Base-by-base conservation (phyloP, 2,888 invertebrate genomes). In the Philereme vetulata region DNA sequence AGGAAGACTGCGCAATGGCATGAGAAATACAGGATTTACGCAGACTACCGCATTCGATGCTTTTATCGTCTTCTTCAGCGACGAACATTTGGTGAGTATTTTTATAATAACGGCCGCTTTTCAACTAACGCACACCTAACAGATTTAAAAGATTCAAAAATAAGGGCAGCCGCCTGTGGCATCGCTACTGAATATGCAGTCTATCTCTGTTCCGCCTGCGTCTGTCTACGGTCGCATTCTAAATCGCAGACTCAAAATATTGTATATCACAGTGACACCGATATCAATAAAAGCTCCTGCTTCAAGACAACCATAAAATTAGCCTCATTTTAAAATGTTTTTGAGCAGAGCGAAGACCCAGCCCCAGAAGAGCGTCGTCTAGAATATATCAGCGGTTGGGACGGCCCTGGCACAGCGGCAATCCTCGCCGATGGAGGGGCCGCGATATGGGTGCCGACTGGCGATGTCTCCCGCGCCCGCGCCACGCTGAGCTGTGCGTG, bases 361-460 rank as follows among this genome's bases (percentile, higher is more conserved):
- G 94, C 96, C 0, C 91, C 93, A 0, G 94, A 94, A 54, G 97
- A 98, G 78, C 94, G 95, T 77, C 93, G 97, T 9, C 85, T 96
- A 58, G 93, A 95, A 73, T 97, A 94, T 85, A 93, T 98, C 53
- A 96, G 96, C 35, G 97, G 97, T 0, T 97, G 97, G 89, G 94
- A 95, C 43, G 97, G 98, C 0, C 94, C 94, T 7, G 97, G 97
- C 1, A 94, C 94, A 5, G 96, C 95, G 0, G 93, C 95, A 0
- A 93, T 97, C 43, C 64, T 90, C 51, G 85, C 96, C 0, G 99
- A 72, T 96, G 98, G 98, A 95, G 89, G 93, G 6, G 94, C 94
- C 0, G 95, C 95, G 0, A 85, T 99, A 42, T 99, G 99, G 99
- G 97, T 98, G 0, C 97, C 98, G 72, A 95, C 97, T 0, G 94